Conservation (phyloP, 2,888 invertebrate genomes). For the Caenorhabditis sp. region DNA sequence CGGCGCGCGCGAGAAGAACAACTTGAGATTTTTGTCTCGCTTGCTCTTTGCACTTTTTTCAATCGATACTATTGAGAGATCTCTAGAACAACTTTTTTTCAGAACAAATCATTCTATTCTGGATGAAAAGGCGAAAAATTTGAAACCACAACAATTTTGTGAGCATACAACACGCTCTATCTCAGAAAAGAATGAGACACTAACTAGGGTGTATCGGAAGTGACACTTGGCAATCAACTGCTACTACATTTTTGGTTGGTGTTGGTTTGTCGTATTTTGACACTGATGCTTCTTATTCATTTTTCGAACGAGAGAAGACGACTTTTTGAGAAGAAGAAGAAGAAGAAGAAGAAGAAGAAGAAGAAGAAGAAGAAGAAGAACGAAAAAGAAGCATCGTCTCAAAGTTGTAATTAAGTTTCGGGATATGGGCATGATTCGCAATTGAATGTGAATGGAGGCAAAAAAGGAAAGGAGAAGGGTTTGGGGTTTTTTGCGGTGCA, state of each 20-base stretch:
- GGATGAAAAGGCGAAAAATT: slow-evolving; percentile 15
- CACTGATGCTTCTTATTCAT: neutral
- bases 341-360: neutral
- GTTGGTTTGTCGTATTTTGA: neutral
- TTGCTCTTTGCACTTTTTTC: neutral
- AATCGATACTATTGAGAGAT: no score
- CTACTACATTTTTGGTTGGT: neutral
- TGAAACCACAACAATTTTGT: neutral
- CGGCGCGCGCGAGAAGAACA: neutral
- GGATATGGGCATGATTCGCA: neutral
- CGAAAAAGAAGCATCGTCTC: no score
- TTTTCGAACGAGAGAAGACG: neutral
- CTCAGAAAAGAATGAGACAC: slow-evolving; percentile 38
- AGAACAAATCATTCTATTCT: no score
- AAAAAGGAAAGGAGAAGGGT: neutral
- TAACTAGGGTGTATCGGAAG: slow-evolving; percentile 43
- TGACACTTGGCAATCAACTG: slow-evolving; percentile 43
- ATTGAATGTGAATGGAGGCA: neutral
- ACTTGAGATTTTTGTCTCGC: neutral
- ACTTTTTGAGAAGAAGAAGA: neutral
- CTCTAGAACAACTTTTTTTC: no score
- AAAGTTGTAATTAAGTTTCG: neutral
- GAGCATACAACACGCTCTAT: neutral
- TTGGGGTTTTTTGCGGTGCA: neutral
- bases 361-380: neutral